Evolutionary conservation across 1,140 invertebrate species (phyloP).

Genomic region (Pseudomyrmex sp.): DNA sequence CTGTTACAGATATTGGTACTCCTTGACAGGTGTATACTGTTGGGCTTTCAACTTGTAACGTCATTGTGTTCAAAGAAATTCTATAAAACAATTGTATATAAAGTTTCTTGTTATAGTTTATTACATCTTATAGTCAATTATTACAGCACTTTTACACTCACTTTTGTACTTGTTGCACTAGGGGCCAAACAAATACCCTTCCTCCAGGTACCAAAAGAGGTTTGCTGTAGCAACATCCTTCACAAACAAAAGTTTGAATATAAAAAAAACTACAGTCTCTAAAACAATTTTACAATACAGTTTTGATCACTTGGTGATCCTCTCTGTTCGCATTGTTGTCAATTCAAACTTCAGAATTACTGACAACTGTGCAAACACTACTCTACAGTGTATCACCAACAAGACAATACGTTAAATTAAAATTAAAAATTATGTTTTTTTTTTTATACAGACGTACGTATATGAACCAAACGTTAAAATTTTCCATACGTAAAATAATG

Average conservation of each 20-base stretch:
- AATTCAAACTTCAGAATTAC: too few relatives aligned
- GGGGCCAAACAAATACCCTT: slow-evolving; percentile 98
- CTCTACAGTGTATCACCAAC: too few relatives aligned
- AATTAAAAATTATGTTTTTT: background rate
- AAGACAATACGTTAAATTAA: background rate
- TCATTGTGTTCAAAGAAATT: slow-evolving; percentile 98
- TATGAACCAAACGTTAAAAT: too few relatives aligned
- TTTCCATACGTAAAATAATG: too few relatives aligned
- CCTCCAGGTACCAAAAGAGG: slow-evolving; percentile 97
- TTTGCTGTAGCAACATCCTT: slow-evolving; percentile 96
- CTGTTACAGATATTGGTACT: slow-evolving; percentile 98
- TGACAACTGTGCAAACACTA: too few relatives aligned
- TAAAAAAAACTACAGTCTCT: too few relatives aligned
- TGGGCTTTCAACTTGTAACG: slow-evolving; percentile 95
- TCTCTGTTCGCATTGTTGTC: too few relatives aligned
- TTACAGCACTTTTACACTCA: slow-evolving; percentile 81
- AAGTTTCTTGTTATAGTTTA: slow-evolving; percentile 19
- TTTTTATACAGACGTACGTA: background rate
- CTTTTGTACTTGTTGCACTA: slow-evolving; percentile 97
- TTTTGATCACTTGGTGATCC: too few relatives aligned
- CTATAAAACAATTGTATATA: slow-evolving; percentile 84
- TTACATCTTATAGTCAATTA: background rate
- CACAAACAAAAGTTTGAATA: slow-evolving; percentile 71
- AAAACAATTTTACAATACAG: background rate
- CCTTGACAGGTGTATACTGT: slow-evolving; percentile 98